Conservation (phyloP, 2,113 vertebrate species). For the Sinocyclocheilus grahami region DNA sequence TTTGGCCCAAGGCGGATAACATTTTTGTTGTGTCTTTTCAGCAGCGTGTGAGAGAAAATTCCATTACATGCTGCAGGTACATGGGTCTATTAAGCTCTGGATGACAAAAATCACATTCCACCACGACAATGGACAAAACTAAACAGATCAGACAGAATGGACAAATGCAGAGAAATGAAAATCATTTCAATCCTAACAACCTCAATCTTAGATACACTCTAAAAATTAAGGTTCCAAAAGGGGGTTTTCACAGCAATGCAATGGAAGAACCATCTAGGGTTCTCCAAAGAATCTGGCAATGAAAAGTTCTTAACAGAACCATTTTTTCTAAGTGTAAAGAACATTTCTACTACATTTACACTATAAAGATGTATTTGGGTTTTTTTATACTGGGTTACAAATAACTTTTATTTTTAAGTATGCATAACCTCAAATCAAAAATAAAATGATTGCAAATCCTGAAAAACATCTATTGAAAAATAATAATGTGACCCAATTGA, state of each 20-base stretch:
- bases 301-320: not conserved
- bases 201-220: not conserved
- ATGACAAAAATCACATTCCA: slow-evolving; percentile 24
- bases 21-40: slow-evolving; percentile 9
- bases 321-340: not conserved
- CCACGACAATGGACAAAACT: not conserved
- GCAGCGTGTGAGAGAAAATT: not conserved
- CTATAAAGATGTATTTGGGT: not conserved
- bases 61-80: not conserved
- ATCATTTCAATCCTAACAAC: not conserved
- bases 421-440: not conserved
- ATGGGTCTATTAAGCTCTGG: not conserved
- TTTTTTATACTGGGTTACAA: not conserved
- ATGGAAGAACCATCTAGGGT: not conserved
- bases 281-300: not conserved
- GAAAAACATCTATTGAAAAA: not conserved
- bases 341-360: not conserved
- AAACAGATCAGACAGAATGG: slow-evolving; percentile 2
- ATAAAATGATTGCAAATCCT: not conserved
- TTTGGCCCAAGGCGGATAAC: slow-evolving; percentile 20
- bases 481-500: not conserved
- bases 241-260: not conserved
- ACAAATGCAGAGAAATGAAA: not conserved
- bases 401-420: not conserved
- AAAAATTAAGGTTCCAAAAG: not conserved